Conservation (phyloP, 2,888 invertebrate genomes). For the Napeogenes sylphis region DNA sequence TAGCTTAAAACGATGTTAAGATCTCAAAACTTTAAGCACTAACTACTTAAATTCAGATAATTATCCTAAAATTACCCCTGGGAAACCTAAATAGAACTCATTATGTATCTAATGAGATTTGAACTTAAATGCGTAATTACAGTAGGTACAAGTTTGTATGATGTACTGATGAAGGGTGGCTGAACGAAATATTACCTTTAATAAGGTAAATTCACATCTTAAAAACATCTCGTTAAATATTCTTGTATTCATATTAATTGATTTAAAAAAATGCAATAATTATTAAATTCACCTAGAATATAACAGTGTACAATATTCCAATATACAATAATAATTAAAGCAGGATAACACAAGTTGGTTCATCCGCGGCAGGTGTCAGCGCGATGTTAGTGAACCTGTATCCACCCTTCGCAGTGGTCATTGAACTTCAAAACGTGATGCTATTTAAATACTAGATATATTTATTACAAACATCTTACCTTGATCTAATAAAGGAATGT, state of each 20-base stretch:
- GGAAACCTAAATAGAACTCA: constrained; percentile 43
- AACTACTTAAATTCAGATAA: constrained; percentile 31
- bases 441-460: background rate
- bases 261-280: too few species aligned
- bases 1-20: constrained; percentile 2
- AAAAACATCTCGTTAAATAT: background rate
- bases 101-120: constrained; percentile 48
- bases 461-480: background rate
- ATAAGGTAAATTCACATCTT: too few species aligned
- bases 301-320: too few species aligned
- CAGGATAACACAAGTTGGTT: background rate
- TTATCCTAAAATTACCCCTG: constrained; percentile 36
- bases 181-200: too few species aligned
- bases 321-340: too few species aligned
- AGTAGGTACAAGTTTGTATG: constrained; percentile 48
- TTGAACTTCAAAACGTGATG: background rate
- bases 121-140: constrained; percentile 37
- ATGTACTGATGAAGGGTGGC: constrained; percentile 30
- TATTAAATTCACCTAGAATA: too few species aligned
- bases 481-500: background rate
- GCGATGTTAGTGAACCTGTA: background rate
- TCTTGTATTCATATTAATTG: too few species aligned
- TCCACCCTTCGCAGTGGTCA: background rate
- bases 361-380: background rate
- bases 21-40: constrained; percentile 19